A percentile compares a stretch with the other conserved stretches of the same genome.
Evolutionary conservation across 2,113 vertebrate genomes (phyloP).

Genomic region (Apteryx owenii): DNA sequence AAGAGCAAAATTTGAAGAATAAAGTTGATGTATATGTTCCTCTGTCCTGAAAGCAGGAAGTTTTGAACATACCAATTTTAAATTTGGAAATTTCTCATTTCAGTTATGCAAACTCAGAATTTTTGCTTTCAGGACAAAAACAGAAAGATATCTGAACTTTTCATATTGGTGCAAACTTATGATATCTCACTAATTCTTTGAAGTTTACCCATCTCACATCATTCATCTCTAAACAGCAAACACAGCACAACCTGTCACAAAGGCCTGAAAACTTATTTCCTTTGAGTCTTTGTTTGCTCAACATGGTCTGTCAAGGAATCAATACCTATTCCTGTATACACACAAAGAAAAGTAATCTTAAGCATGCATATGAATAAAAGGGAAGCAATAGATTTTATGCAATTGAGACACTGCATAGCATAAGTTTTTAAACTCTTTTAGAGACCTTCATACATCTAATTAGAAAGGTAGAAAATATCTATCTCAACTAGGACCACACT

Average conservation of each 20-base stretch:
- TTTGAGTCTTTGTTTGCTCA: conserved; percentile 49
- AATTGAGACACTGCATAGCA: conserved; percentile 13
- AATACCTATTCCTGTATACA: conserved; percentile 38
- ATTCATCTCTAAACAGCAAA: conserved; percentile 20
- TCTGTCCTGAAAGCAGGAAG: not conserved
- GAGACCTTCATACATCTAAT: conserved; percentile 22
- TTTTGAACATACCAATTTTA: not conserved
- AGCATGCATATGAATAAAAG: conserved; percentile 40
- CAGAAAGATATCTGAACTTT: not conserved
- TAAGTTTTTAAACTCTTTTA: conserved; percentile 3
- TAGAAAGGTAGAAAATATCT: conserved; percentile 1
- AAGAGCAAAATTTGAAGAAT: not conserved
- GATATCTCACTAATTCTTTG: not conserved
- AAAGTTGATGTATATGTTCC: not conserved
- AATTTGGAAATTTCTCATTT: not conserved
- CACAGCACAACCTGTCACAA: conserved; percentile 12
- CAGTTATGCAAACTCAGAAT: not conserved
- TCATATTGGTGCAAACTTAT: not conserved
- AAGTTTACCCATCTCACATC: not conserved
- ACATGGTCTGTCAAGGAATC: conserved; percentile 38
- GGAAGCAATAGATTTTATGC: conserved; percentile 37
- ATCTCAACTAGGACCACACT: not conserved
- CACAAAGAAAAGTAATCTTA: conserved; percentile 45
- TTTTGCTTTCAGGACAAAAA: not conserved
- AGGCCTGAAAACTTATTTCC: conserved; percentile 54